phyloP scores from a whole-genome alignment of 2,888 invertebrate genomes.

The Drosophila macrospina region DNA sequence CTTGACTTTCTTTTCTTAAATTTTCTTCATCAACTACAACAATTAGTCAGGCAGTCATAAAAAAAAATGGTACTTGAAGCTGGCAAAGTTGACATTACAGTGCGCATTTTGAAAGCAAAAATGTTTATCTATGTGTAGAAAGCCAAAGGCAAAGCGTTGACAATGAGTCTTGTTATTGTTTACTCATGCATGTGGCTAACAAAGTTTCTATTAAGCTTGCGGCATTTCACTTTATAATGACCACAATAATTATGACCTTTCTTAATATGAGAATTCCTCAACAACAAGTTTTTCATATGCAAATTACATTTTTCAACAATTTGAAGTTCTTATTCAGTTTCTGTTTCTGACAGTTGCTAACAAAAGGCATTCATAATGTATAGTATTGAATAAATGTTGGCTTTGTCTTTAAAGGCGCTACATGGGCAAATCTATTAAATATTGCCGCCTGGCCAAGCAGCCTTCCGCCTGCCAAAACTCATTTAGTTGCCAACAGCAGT shows the following conservation, averaged over 20 bases:
- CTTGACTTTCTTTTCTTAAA: constrained; percentile 75
- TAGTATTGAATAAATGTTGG: constrained; percentile 26
- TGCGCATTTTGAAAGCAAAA: constrained; percentile 66
- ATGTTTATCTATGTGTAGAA: constrained; percentile 67
- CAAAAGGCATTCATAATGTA: constrained; percentile 48
- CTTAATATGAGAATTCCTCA: constrained; percentile 34
- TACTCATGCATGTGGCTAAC: constrained; percentile 57
- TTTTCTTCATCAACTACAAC: constrained; percentile 58
- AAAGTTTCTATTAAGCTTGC: constrained; percentile 50
- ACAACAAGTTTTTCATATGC: constrained; percentile 46
- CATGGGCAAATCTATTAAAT: constrained; percentile 70
- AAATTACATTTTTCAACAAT: constrained; percentile 38
- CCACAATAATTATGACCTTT: constrained; percentile 34
- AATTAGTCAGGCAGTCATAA: constrained; percentile 61
- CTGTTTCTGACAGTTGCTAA: constrained; percentile 30
- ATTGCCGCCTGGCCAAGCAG: constrained; percentile 44
- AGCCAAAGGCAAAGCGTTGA: constrained; percentile 61
- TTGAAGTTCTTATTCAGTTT: constrained; percentile 29
- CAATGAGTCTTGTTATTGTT: constrained; percentile 62
- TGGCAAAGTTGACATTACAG: constrained; percentile 61
- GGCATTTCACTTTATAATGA: constrained; percentile 53
- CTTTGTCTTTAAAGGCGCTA: constrained; percentile 35
- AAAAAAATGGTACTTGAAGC: constrained; percentile 24
- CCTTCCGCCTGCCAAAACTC: constrained; percentile 47
- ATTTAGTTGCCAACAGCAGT: neutral